Evolutionary conservation across 2,797 vertebrate genomes (phyloP).

Genomic region (Chromis chromis): DNA sequence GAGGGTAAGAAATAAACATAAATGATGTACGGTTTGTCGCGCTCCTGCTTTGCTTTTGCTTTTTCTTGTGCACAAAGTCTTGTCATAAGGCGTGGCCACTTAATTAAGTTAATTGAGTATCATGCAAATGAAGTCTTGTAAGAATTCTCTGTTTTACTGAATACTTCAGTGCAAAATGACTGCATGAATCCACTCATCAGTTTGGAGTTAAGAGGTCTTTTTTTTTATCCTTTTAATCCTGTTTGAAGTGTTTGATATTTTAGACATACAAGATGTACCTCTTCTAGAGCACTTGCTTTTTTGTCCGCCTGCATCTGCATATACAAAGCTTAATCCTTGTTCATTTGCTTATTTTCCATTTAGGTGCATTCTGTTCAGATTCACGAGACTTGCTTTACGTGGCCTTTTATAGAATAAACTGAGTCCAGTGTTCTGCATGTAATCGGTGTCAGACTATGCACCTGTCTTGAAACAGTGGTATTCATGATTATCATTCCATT

Average conservation of each 20-base stretch:
- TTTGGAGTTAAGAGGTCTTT: constrained; percentile 22
- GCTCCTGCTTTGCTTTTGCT: constrained; percentile 1
- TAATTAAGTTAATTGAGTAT: background rate
- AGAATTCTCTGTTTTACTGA: background rate
- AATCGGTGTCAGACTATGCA: constrained; percentile 23
- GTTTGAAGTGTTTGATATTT: constrained; percentile 26
- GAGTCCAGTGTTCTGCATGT: constrained; percentile 40
- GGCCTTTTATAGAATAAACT: constrained; percentile 18
- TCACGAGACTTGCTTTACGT: constrained; percentile 28
- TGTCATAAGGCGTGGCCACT: background rate
- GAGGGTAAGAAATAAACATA: constrained; percentile 87
- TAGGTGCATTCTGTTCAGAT: constrained; percentile 4
- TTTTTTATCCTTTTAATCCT: constrained; percentile 3
- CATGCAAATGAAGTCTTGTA: background rate
- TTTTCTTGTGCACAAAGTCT: background rate
- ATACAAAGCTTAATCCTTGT: constrained; percentile 19
- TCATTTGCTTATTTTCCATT: constrained; percentile 29
- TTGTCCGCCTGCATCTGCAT: background rate
- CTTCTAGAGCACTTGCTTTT: background rate
- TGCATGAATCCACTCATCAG: constrained; percentile 13
- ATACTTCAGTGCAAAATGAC: constrained; percentile 10
- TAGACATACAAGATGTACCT: background rate
- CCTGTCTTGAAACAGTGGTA: constrained; percentile 28
- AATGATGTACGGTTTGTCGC: background rate
- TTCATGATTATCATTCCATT: constrained; percentile 65